Conservation (phyloP, 2,113 vertebrate genomes). For the Tautogolabrus adspersus region DNA sequence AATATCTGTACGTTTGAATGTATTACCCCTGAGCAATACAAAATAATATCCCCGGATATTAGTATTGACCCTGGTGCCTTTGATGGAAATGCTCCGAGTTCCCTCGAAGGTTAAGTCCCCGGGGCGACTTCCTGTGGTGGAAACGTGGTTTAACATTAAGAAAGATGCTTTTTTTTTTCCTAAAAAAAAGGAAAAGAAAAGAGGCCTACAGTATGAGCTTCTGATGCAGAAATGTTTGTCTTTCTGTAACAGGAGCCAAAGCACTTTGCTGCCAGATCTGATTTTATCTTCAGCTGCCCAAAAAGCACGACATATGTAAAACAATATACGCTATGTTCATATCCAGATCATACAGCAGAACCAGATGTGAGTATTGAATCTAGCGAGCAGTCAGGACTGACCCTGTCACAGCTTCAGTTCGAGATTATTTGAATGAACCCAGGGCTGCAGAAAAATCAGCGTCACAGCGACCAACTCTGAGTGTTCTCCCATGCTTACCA, state of each 20-base stretch:
- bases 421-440: slow-evolving; percentile 15
- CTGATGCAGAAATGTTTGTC: slow-evolving; percentile 11
- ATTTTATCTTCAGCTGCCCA: slow-evolving; percentile 20
- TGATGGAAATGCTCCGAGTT: not conserved
- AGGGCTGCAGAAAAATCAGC: not conserved
- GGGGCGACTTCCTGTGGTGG: not conserved
- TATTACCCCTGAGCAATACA: not conserved
- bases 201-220: not conserved
- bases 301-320: slow-evolving; percentile 47
- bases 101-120: not conserved
- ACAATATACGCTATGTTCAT: slow-evolving; percentile 24
- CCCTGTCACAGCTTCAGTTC: not conserved
- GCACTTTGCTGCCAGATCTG: slow-evolving; percentile 5
- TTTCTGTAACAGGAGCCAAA: slow-evolving; percentile 1
- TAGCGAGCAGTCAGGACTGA: slow-evolving; percentile 8
- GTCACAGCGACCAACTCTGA: not conserved
- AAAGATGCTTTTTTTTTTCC: not conserved
- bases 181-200: not conserved
- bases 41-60: slow-evolving; percentile 1
- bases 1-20: not conserved
- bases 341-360: slow-evolving; percentile 27
- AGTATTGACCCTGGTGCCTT: not conserved
- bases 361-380: slow-evolving; percentile 38
- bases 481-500: not conserved
- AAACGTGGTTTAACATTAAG: not conserved